phyloP scores from a whole-genome alignment of 2,113 vertebrate genomes.

The Cardinalis cardinalis region DNA sequence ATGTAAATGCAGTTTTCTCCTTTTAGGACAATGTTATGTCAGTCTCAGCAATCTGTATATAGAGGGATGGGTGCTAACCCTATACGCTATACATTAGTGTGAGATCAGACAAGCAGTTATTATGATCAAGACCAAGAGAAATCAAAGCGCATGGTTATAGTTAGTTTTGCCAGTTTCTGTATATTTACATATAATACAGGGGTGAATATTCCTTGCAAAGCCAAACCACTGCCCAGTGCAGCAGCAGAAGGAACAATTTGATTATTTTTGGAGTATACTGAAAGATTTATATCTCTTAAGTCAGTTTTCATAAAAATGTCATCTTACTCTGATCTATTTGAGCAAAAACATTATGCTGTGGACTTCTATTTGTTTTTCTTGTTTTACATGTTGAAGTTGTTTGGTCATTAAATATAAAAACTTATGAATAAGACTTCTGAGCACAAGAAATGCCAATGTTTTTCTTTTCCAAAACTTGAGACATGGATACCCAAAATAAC shows the following conservation, averaged over 20 bases:
- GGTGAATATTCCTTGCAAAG: neutral
- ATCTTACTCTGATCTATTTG: neutral
- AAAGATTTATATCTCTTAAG: neutral
- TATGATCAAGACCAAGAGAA: neutral
- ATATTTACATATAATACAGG: neutral
- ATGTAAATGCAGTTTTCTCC: neutral
- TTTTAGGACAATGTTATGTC: neutral
- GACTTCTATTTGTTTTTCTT: neutral
- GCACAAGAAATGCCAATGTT: neutral
- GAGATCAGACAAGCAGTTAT: neutral
- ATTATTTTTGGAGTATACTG: neutral
- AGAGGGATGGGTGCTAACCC: neutral
- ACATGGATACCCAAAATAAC: neutral
- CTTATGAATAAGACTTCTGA: neutral
- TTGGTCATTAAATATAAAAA: neutral
- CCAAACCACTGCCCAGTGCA: neutral
- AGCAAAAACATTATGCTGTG: neutral
- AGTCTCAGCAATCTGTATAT: neutral
- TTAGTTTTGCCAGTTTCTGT: neutral
- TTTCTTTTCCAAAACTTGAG: neutral
- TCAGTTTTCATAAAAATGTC: neutral
- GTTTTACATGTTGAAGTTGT: neutral
- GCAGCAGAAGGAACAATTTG: neutral
- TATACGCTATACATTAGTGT: fast-evolving
- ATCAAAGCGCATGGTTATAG: neutral